Evolutionary conservation across 2,888 invertebrate genomes (phyloP).

Genomic region (Harpalus rufipes): DNA sequence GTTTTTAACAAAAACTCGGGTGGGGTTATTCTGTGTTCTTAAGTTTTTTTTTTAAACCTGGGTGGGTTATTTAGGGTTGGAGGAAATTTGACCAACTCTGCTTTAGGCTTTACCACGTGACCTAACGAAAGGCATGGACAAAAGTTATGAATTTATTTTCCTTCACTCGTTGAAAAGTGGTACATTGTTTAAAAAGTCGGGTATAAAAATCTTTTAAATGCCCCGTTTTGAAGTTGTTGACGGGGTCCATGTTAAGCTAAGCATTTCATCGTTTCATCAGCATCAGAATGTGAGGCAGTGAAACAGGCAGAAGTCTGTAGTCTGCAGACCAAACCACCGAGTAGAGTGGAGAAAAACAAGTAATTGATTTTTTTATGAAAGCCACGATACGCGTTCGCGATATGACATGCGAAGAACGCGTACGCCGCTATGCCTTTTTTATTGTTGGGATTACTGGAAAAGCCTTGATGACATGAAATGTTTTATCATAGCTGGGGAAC

Average conservation of each 20-base stretch:
- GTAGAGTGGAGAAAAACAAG: slow-evolving; percentile 39
- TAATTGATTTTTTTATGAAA: slow-evolving; percentile 56
- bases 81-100: too few relatives aligned
- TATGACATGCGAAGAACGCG: slow-evolving; percentile 65
- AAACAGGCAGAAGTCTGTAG: not conserved
- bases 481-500: slow-evolving; percentile 72
- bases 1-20: too few relatives aligned
- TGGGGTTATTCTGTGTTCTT: too few relatives aligned
- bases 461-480: slow-evolving; percentile 74
- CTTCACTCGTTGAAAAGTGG: not conserved
- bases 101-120: too few relatives aligned
- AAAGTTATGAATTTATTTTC: too few relatives aligned
- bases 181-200: not conserved
- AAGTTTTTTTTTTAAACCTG: too few relatives aligned
- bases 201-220: not conserved
- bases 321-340: slow-evolving; percentile 1
- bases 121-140: too few relatives aligned
- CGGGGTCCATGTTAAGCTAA: slow-evolving; percentile 11
- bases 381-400: slow-evolving; percentile 48
- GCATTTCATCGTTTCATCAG: slow-evolving; percentile 22
- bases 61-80: too few relatives aligned
- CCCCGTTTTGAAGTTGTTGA: not conserved
- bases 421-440: slow-evolving; percentile 73
- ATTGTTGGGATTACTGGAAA: slow-evolving; percentile 74
- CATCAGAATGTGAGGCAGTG: slow-evolving; percentile 21